Base-by-base conservation (phyloP, 2,888 invertebrate genomes). In the Suillia variegata region DNA sequence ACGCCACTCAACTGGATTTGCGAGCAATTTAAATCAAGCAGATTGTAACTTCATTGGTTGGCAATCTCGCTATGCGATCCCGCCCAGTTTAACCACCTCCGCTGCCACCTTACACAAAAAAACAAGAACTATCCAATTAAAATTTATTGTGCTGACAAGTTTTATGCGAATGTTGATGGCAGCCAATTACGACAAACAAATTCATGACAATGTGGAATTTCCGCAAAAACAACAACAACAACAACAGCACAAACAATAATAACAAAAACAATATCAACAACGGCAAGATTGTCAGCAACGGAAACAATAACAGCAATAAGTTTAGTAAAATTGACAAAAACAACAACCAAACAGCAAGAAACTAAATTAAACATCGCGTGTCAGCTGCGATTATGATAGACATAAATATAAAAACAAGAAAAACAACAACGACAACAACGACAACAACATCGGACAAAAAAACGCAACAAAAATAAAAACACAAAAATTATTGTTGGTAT, bases 121-220 rank as follows among this genome's bases (percentile, higher is more conserved):
- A n/a, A n/a, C n/a, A n/a, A n/a, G n/a, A n/a, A n/a, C n/a, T n/a
- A n/a, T n/a, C n/a, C n/a, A n/a, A 38, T 38, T 38, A 10, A 38
- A 38, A n/a, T 38, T 13, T 10, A 38, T 38, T 38, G 38, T n/a
- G n/a, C 38, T 38, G 38, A 38, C 38, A 48, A 48, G 18, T 48
- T 18, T 21, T 18, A 6, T 48, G 17, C 48, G 48, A 8, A 18
- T 18, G 18, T n/a, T 38, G 26, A 26, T n/a, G 38, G 38, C 38
- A 38, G 10, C n/a, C 26, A 68, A 66, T 61, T 58, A 51, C 17
- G 12, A 67, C 70, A 67, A 72, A 75, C 72, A 70, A 72, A 73
- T 69, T 72, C 72, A 73, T 72, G 72, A 72, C 75, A 72, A 75
- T 72, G 75, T 72, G 71, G 70, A 75, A 69, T 72, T 64, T 73